phyloP scores from a whole-genome alignment of 2,888 invertebrate genomes.

The Cenopis cana region DNA sequence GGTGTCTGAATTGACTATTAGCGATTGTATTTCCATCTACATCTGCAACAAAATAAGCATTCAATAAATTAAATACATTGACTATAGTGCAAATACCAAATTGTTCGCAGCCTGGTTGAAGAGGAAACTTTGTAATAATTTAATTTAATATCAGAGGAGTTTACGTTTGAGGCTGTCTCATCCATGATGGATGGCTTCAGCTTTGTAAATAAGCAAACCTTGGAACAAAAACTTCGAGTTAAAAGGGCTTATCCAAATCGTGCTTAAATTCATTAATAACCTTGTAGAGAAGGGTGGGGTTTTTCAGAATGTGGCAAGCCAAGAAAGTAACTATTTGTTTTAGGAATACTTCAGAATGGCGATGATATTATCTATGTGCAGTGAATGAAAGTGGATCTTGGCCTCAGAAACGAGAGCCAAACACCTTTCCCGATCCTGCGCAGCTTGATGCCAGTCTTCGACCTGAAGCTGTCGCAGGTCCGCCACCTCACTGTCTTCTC shows the following conservation, averaged over 20 bases:
- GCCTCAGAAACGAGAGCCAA: no score
- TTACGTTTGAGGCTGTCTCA: slow-evolving; percentile 19
- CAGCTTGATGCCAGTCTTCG: no score
- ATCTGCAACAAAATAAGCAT: not conserved
- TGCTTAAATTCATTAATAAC: slow-evolving; percentile 9
- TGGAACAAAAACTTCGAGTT: slow-evolving; percentile 18
- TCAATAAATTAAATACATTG: slow-evolving; percentile 6
- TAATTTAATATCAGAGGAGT: slow-evolving; percentile 33
- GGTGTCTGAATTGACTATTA: not conserved
- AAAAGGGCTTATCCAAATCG: not conserved
- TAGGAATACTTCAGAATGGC: not conserved
- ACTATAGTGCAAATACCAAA: slow-evolving; percentile 12
- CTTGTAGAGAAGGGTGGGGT: not conserved
- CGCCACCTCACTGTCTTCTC: no score
- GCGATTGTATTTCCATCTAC: not conserved
- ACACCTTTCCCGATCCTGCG: no score
- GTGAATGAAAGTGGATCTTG: no score
- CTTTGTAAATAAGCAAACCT: slow-evolving; percentile 14
- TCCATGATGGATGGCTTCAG: slow-evolving; percentile 20
- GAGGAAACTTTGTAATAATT: slow-evolving; percentile 26
- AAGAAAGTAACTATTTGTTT: not conserved
- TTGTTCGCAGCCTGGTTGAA: slow-evolving; percentile 11
- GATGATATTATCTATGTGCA: no score
- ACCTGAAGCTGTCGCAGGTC: no score
- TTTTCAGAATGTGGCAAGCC: not conserved